Conservation (phyloP, 2,113 vertebrate species). For the Podarcis muralis region DNA sequence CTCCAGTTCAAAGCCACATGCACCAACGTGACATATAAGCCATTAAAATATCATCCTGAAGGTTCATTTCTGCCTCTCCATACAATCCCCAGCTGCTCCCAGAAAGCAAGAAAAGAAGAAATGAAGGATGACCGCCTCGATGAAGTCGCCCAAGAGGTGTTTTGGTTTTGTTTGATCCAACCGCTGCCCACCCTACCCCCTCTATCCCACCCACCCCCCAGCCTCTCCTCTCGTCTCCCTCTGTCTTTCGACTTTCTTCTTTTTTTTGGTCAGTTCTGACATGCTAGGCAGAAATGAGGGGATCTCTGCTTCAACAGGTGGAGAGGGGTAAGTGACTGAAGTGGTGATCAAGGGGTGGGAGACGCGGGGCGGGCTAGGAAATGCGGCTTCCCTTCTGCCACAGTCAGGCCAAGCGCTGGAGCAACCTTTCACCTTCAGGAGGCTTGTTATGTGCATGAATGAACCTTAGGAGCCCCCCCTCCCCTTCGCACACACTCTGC, state of each 20-base stretch:
- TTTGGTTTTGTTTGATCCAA: slow-evolving; percentile 55
- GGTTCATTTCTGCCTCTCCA: slow-evolving; percentile 88
- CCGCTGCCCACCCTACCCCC: slow-evolving; percentile 46
- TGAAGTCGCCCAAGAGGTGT: slow-evolving; percentile 76
- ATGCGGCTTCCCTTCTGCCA: neutral
- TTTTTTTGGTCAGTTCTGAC: slow-evolving; percentile 56
- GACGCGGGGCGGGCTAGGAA: neutral
- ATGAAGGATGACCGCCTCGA: slow-evolving; percentile 82
- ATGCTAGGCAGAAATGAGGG: slow-evolving; percentile 69
- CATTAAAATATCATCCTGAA: slow-evolving; percentile 96
- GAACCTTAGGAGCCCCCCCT: neutral
- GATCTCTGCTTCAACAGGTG: slow-evolving; percentile 89
- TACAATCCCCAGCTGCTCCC: slow-evolving; percentile 87
- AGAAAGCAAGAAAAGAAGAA: slow-evolving; percentile 79
- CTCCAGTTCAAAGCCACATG: slow-evolving; percentile 98
- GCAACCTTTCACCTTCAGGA: slow-evolving; percentile 4
- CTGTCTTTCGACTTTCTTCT: neutral
- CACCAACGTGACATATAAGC: slow-evolving; percentile 93
- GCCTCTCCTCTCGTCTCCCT: neutral
- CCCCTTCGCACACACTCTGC: neutral
- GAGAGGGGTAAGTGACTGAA: slow-evolving; percentile 84
- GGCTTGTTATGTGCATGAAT: neutral
- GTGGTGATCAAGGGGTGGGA: slow-evolving; percentile 42
- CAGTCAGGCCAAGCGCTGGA: neutral
- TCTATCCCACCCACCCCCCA: neutral